phyloP scores from a whole-genome alignment of 92 coral and sea anemone species.

The Palythoa grandis region DNA sequence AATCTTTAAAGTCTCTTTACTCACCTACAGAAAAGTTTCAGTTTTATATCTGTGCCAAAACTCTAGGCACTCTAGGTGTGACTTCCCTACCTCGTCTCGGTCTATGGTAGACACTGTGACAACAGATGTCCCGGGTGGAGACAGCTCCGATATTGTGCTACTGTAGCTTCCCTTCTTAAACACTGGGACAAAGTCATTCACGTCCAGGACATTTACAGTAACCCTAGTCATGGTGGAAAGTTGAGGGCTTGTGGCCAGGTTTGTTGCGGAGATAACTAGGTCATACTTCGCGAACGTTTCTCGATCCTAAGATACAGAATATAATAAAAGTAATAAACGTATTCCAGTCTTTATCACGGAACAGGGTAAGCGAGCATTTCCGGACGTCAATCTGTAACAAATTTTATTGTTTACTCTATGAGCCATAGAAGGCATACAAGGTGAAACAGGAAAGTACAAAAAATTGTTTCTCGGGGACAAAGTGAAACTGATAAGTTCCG shows the following conservation, averaged over 20 bases:
- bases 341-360: no score
- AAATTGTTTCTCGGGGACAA: no score
- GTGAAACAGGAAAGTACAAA: no score
- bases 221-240: conserved; percentile 74
- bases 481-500: no score
- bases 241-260: conserved; percentile 74
- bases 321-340: no score
- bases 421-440: no score
- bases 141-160: conserved; percentile 78
- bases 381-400: no score
- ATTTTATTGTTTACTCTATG: no score
- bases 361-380: neutral
- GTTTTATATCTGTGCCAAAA: no score
- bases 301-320: conserved; percentile 70
- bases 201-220: conserved; percentile 73
- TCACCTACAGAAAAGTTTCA: no score
- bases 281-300: conserved; percentile 66
- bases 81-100: conserved; percentile 70
- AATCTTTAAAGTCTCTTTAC: no score
- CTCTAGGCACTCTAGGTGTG: neutral
- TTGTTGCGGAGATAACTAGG: conserved; percentile 72
- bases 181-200: conserved; percentile 83
- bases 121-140: conserved; percentile 75
- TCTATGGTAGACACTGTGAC: conserved; percentile 87
- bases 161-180: conserved; percentile 77